Conservation (phyloP, 2,888 invertebrate genomes). For the Lepetodrilus schrolli region DNA sequence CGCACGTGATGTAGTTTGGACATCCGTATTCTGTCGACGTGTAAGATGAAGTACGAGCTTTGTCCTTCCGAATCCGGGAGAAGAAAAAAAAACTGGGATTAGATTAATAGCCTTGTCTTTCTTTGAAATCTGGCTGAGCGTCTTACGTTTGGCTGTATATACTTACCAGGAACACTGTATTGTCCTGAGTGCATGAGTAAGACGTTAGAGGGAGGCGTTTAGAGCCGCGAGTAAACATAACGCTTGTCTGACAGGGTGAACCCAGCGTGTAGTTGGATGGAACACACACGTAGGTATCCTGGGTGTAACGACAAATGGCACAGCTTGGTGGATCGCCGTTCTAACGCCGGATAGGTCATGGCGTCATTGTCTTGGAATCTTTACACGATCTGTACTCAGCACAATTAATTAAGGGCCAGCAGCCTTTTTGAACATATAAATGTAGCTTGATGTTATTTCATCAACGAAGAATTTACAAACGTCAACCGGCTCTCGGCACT, state of each 20-base stretch:
- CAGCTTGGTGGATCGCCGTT: too few relatives aligned
- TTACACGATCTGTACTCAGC: too few relatives aligned
- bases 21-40: neutral
- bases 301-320: too few relatives aligned
- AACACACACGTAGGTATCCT: neutral
- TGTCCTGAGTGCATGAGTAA: neutral
- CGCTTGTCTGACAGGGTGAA: neutral
- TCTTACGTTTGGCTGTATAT: constrained; percentile 15
- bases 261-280: neutral
- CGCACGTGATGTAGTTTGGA: constrained; percentile 17
- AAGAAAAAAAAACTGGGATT: constrained; percentile 23
- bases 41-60: neutral
- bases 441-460: too few relatives aligned
- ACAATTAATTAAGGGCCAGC: too few relatives aligned
- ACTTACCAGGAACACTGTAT: neutral
- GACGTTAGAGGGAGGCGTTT: neutral
- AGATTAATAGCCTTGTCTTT: constrained; percentile 23
- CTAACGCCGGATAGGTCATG: too few relatives aligned
- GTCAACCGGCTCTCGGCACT: too few relatives aligned
- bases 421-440: too few relatives aligned
- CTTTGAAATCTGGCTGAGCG: constrained; percentile 7
- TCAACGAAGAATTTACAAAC: too few relatives aligned
- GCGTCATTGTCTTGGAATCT: too few relatives aligned
- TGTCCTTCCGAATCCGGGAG: neutral
- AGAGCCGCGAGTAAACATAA: neutral